Conservation (phyloP, 1,140 invertebrate species). For the Metaphire vulgaris region DNA sequence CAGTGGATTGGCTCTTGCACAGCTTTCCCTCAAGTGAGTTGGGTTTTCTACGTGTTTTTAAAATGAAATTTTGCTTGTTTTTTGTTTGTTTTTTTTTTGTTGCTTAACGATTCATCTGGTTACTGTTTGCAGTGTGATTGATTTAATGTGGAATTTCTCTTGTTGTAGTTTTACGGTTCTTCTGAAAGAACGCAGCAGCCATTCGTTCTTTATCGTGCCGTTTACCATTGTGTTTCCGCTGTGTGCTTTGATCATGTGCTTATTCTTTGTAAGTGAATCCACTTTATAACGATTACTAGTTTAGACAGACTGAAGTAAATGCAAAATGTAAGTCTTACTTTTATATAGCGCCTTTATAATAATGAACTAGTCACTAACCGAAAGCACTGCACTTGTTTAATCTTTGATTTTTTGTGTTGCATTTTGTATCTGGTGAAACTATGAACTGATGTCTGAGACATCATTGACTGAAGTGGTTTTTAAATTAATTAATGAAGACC, state of each 20-base stretch:
- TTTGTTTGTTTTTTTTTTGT: background rate
- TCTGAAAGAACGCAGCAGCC: background rate
- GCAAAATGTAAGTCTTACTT: too few species aligned
- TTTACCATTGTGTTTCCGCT: background rate
- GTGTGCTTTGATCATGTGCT: background rate
- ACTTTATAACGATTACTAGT: background rate
- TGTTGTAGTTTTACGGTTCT: background rate
- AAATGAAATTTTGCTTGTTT: background rate
- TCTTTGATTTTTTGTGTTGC: background rate
- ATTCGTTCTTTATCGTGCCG: background rate
- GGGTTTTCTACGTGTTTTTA: background rate
- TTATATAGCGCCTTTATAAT: background rate
- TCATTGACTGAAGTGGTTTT: background rate
- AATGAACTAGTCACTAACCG: background rate
- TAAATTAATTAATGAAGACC: background rate
- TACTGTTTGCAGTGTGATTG: background rate
- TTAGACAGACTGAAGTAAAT: too few species aligned
- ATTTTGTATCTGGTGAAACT: too few species aligned
- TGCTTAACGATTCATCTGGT: background rate
- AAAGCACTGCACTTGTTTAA: background rate
- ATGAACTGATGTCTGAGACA: background rate
- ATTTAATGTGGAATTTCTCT: background rate
- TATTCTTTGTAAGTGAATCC: background rate
- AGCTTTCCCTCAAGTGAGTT: background rate
- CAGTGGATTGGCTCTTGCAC: background rate